These are phyloP conservation scores for Eleutherodactylus coqui DNA, from an alignment of 2,797 vertebrate genomes.

Conservation along the genomic window DNA sequence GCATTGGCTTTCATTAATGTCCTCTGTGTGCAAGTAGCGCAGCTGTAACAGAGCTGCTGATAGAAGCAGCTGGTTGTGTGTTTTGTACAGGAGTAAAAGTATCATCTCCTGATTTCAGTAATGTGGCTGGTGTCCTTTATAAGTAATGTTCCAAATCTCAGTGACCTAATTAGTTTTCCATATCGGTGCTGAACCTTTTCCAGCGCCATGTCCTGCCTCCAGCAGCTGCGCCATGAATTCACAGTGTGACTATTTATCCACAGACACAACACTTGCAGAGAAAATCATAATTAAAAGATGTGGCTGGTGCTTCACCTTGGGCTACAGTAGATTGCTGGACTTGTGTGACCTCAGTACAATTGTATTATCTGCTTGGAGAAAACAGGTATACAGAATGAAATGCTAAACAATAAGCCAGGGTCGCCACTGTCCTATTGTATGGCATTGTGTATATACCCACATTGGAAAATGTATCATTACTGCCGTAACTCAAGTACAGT, in stretches of 20 bases:
- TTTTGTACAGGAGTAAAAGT: background rate
- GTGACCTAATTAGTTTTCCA: background rate
- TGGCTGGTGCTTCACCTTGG: background rate
- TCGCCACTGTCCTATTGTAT: background rate
- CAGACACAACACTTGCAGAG: background rate
- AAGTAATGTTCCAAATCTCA: slow-evolving; percentile 1
- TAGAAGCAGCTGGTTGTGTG: background rate
- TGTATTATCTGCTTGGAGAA: background rate
- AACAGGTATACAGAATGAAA: background rate
- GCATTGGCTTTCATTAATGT: background rate
- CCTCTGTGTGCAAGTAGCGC: background rate
- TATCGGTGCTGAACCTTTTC: background rate
- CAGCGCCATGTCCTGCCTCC: background rate
- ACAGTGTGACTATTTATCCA: slow-evolving; percentile 6
- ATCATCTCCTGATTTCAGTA: slow-evolving; percentile 5
- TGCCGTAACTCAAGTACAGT: background rate
- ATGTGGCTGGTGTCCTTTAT: slow-evolving; percentile 2
- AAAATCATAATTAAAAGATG: background rate
- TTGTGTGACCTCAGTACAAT: background rate
- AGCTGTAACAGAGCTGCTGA: background rate
- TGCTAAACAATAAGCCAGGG: background rate
- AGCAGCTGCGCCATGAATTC: slow-evolving; percentile 23
- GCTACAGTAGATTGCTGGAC: background rate
- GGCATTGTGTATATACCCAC: background rate
- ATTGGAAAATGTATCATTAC: background rate